Evolutionary conservation across 2,888 invertebrate species (phyloP).

Genomic region (Chrysina gloriosa): DNA sequence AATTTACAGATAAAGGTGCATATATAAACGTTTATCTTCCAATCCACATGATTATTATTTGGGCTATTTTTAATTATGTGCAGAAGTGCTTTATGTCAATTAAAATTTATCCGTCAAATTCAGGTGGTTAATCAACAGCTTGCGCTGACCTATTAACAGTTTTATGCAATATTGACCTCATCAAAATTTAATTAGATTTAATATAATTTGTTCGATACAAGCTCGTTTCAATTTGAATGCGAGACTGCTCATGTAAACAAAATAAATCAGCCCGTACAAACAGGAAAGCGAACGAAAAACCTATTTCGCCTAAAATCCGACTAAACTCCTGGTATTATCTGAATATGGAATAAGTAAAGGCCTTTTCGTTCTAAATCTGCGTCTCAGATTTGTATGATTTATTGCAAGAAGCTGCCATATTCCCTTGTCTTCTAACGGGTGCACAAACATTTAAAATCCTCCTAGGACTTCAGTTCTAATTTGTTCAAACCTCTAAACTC

Average conservation of each 20-base stretch:
- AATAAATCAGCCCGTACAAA: conserved; percentile 17
- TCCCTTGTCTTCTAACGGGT: conserved; percentile 11
- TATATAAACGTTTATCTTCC: too few relatives aligned
- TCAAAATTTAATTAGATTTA: not conserved
- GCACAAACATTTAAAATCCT: not conserved
- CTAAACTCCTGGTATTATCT: conserved; percentile 29
- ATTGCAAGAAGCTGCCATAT: conserved; percentile 18
- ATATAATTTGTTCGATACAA: not conserved
- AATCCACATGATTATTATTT: too few relatives aligned
- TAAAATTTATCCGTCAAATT: too few relatives aligned
- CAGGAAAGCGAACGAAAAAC: not conserved
- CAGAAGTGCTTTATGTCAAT: too few relatives aligned
- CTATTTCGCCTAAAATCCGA: conserved; percentile 25
- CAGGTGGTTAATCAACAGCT: too few relatives aligned
- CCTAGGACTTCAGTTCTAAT: too few relatives aligned
- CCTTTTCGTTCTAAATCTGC: conserved; percentile 17
- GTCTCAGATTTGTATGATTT: conserved; percentile 28
- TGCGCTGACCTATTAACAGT: not conserved
- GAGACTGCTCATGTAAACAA: not conserved
- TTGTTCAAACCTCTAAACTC: too few relatives aligned
- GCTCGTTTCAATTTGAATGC: not conserved
- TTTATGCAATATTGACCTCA: not conserved
- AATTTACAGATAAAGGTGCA: too few relatives aligned
- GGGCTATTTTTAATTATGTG: too few relatives aligned
- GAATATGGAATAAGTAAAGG: conserved; percentile 29